Percentiles rank a stretch among this genome's conserved stretches.
These are phyloP conservation scores for Ostrea edulis DNA, from an alignment of 1,140 invertebrate genomes.

Conservation along the genomic window DNA sequence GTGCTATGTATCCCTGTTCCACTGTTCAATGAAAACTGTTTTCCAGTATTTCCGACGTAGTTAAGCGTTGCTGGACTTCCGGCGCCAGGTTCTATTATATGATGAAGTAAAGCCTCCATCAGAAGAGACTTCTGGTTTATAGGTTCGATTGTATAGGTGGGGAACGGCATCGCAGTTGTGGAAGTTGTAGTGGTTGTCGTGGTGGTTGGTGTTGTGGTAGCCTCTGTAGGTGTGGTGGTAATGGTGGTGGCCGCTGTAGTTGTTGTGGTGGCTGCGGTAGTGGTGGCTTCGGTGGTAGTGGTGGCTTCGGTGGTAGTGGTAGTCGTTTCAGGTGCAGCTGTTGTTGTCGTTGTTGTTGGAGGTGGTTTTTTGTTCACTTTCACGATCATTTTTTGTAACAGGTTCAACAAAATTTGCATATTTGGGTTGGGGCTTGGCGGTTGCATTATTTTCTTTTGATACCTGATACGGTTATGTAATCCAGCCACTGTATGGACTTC, in stretches of 20 bases:
- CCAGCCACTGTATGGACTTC: conserved; percentile 8
- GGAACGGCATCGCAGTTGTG: not conserved
- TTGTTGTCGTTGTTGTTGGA: not conserved
- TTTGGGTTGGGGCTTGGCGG: not conserved
- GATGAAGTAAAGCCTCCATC: not conserved
- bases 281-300: not conserved
- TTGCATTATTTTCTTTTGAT: not conserved
- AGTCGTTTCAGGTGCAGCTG: not conserved
- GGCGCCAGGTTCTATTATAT: not conserved
- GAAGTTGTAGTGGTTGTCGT: not conserved
- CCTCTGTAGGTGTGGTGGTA: not conserved
- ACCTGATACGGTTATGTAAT: not conserved
- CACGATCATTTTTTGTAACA: conserved; percentile 7
- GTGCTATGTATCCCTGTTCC: not conserved
- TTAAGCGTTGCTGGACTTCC: not conserved
- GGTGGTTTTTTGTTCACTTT: conserved; percentile 1
- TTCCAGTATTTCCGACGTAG: not conserved
- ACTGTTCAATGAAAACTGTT: not conserved
- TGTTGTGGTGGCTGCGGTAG: not conserved
- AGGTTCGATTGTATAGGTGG: not conserved
- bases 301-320: not conserved
- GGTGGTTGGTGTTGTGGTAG: not conserved
- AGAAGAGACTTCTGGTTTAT: not conserved
- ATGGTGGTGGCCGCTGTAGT: conserved; percentile 18
- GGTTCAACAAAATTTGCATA: conserved; percentile 6